phyloP scores from a whole-genome alignment of 2,113 vertebrate species.

The Elanoides forficatus region DNA sequence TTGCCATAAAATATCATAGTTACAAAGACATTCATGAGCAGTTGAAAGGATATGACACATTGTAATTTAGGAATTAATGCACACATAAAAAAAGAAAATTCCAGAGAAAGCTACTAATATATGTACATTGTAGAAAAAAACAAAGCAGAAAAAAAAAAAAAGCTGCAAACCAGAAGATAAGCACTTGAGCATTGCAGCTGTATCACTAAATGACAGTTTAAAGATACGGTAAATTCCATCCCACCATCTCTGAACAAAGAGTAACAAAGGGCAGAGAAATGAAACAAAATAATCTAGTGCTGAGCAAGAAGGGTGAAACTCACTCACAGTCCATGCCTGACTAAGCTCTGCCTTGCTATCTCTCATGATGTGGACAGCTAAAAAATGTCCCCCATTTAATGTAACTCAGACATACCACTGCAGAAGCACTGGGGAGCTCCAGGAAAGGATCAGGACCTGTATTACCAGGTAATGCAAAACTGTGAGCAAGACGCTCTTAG shows the following conservation, averaged over 20 bases:
- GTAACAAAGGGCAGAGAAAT: conserved; percentile 19
- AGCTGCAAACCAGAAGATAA: conserved; percentile 29
- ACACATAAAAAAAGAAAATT: background rate
- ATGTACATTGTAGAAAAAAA: conserved; percentile 18
- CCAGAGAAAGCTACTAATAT: conserved; percentile 21
- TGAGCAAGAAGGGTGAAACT: background rate
- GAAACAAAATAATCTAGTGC: background rate
- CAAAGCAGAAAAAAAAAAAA: background rate
- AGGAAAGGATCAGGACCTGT: background rate
- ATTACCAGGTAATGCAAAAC: background rate
- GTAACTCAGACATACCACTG: background rate
- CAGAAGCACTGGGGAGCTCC: background rate
- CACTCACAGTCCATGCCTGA: background rate
- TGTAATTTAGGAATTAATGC: conserved; percentile 61
- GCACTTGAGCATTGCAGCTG: background rate
- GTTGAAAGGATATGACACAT: conserved; percentile 55
- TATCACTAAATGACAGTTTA: background rate
- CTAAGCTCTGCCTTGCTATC: background rate
- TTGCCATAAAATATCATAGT: conserved; percentile 56
- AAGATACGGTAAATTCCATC: conserved; percentile 19
- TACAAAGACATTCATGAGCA: conserved; percentile 48
- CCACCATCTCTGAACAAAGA: conserved; percentile 15
- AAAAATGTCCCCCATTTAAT: background rate
- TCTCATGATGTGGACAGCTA: background rate
- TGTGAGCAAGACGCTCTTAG: background rate